These are phyloP conservation scores for Allobates femoralis DNA, from an alignment of 2,797 vertebrate species.

Conservation along the genomic window DNA sequence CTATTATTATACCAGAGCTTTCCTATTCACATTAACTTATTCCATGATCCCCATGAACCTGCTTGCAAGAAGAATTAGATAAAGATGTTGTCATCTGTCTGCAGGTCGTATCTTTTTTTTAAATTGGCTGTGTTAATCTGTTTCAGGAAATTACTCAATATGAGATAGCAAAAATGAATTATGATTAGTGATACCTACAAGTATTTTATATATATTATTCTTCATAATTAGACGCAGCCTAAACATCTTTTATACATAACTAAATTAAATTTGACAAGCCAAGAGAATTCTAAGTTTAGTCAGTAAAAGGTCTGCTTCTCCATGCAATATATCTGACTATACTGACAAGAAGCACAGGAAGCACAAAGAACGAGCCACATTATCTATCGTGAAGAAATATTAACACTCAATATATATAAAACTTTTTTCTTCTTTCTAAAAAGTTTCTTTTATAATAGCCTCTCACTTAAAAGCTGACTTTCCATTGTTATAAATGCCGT, in stretches of 20 bases:
- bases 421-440: background rate
- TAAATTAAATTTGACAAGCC: slow-evolving; percentile 29
- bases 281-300: background rate
- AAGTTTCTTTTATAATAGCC: background rate
- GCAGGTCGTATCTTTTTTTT: slow-evolving; percentile 1
- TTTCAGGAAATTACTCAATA: slow-evolving; percentile 7
- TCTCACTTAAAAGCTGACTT: background rate
- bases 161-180: slow-evolving; percentile 5
- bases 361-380: background rate
- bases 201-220: background rate
- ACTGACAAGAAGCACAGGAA: slow-evolving; percentile 9
- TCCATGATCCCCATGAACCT: background rate
- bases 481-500: background rate
- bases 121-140: background rate
- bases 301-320: background rate
- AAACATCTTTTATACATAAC: slow-evolving; percentile 4
- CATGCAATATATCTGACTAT: background rate
- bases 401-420: background rate
- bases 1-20: no score
- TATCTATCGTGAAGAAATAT: background rate
- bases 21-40: no score
- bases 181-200: slow-evolving; percentile 13
- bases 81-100: background rate
- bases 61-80: background rate
- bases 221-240: background rate